A percentile compares a stretch with the other conserved stretches of the same genome.
Evolutionary conservation across 2,797 vertebrate genomes (phyloP).

Genomic region (Chloroceryle inda): DNA sequence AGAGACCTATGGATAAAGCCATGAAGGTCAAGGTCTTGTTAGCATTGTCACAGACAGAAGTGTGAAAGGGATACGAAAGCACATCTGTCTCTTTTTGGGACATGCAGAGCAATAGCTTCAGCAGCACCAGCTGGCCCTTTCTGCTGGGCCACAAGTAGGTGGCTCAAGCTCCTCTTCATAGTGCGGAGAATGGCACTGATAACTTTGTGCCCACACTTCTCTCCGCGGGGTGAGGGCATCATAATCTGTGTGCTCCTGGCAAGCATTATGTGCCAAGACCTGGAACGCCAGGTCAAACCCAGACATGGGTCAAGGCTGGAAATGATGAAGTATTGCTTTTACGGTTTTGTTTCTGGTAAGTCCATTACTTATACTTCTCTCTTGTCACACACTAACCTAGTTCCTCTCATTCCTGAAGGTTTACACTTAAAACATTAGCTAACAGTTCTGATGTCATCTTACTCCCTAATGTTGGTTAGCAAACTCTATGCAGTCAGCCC

Average conservation of each 20-base stretch:
- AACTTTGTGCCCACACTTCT: neutral
- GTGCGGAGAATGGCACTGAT: accelerated
- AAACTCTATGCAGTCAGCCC: neutral
- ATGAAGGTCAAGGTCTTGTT: neutral
- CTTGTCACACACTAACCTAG: neutral
- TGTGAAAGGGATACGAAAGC: accelerated
- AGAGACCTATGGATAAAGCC: neutral
- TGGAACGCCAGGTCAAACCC: neutral
- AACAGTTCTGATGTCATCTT: neutral
- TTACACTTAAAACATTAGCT: neutral
- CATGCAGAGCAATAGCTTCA: neutral
- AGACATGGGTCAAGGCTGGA: neutral
- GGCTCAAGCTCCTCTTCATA: neutral
- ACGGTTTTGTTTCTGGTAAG: neutral
- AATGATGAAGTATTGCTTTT: neutral
- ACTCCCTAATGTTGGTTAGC: neutral
- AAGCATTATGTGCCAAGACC: accelerated
- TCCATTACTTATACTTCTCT: neutral
- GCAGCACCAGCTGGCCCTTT: neutral
- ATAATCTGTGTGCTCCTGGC: neutral
- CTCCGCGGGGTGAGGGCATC: accelerated
- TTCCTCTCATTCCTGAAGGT: neutral
- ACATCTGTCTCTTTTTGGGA: neutral
- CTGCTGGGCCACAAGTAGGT: neutral
- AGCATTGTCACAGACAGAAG: neutral